A percentile compares a stretch with the other conserved stretches of the same genome.
phyloP scores from a whole-genome alignment of 2,888 invertebrate genomes.

The Pristionchus entomophagus region DNA sequence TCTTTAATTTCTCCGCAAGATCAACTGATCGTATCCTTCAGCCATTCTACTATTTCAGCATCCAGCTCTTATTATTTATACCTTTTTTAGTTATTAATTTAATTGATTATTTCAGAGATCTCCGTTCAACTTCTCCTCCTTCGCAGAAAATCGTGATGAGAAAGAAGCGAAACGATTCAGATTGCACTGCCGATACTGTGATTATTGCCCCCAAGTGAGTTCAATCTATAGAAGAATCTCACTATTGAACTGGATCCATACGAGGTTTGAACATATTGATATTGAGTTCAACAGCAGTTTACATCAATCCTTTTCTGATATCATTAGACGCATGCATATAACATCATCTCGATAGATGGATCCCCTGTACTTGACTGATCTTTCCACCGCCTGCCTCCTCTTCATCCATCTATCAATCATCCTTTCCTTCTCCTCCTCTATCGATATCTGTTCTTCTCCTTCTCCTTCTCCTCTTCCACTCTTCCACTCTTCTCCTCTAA shows the following conservation, averaged over 20 bases:
- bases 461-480: neutral
- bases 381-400: neutral
- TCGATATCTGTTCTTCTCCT: neutral
- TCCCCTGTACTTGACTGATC: neutral
- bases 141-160: conserved; percentile 46
- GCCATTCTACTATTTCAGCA: no score
- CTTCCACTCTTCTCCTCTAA: neutral
- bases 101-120: conserved; percentile 8
- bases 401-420: conserved; percentile 35
- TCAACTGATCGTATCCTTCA: neutral
- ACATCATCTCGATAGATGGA: neutral
- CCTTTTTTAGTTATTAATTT: no score
- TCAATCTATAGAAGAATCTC: neutral
- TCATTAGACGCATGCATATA: neutral
- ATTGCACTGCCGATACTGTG: conserved; percentile 38
- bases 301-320: no score
- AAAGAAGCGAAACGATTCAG: conserved; percentile 13
- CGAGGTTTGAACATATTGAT: neutral
- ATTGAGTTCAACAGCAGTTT: no score
- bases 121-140: neutral
- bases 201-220: conserved; percentile 42
- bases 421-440: neutral
- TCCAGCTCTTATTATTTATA: no score
- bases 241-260: neutral
- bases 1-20: neutral